Evolutionary conservation across 2,797 vertebrate species (phyloP).

Genomic region (Brachyalestes nurse): DNA sequence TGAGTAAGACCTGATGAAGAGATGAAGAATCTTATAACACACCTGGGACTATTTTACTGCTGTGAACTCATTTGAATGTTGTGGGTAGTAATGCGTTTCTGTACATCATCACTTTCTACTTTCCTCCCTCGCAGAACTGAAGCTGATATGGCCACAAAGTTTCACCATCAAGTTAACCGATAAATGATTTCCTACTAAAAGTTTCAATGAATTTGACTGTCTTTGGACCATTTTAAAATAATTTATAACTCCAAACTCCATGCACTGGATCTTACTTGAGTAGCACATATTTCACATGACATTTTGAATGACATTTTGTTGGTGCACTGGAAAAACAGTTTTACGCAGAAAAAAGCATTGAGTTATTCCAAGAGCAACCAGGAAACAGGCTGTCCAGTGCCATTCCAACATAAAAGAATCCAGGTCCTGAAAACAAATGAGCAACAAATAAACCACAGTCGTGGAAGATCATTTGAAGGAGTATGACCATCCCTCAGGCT

Average conservation of each 20-base stretch:
- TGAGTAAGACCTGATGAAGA: neutral
- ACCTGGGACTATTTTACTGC: neutral
- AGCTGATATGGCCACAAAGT: neutral
- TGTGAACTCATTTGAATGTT: neutral
- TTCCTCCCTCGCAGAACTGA: neutral
- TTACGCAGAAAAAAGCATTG: too few species aligned
- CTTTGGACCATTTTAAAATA: too few species aligned
- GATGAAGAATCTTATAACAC: neutral
- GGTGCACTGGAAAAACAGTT: too few species aligned
- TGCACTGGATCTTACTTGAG: too few species aligned
- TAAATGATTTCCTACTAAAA: too few species aligned
- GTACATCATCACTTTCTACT: neutral
- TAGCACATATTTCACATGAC: too few species aligned
- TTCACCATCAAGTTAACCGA: too few species aligned
- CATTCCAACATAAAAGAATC: slow-evolving; percentile 1
- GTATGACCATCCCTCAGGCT: neutral
- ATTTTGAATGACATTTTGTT: too few species aligned
- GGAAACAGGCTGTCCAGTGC: too few species aligned
- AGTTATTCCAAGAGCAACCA: neutral
- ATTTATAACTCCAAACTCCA: too few species aligned
- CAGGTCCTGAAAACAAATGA: slow-evolving; percentile 20
- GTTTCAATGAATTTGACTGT: too few species aligned
- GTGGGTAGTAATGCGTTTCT: neutral
- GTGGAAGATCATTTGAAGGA: neutral
- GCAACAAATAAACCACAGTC: slow-evolving; percentile 12